Base-by-base conservation (phyloP, 2,797 vertebrate genomes). In the Natrix natrix region DNA sequence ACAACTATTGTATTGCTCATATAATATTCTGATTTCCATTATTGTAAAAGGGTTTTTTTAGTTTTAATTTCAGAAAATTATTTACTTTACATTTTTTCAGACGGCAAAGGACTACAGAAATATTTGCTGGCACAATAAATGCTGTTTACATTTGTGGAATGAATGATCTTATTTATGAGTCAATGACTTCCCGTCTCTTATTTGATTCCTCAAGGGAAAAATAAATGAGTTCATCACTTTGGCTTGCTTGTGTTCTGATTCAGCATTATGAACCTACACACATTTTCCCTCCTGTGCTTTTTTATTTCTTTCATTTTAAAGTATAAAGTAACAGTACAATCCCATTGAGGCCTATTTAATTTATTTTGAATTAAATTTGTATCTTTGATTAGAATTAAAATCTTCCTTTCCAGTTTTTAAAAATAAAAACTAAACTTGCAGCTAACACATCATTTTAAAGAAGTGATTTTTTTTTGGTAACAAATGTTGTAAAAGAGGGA, bases 181-280 rank as follows among this genome's bases (percentile, higher is more conserved):
- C 97, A 96, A 97, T 96, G 96, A 98, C 97, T 98, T 98, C 98
- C 98, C 97, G 97, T 97, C 97, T 97, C 96, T 96, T 95, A 92
- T 89, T 91, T 92, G 90, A 96, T 92, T 97, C 93, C 92, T 94
- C 95, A 96, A 96, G 96, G 93, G 95, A 92, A 92, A 95, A 95
- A 95, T 96, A 97, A 96, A 97, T 96, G 95, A 97, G 97, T 97
- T 97, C 96, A 97, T 97, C 96, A 94, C 93, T 96, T 96, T 96
- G 96, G 96, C 96, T 96, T 96, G 93, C 22, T 0, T 61, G 92
- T 54, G 28, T 93, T 97, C 95, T 97, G 96, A 97, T 96, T 96
- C 96, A 97, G 95, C 96, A 96, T 90, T 94, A 16, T 56, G 96
- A 91, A 96, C 94, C 94, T 96, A 96, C 94, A 90, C 91, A 95